Percentiles rank a stretch among this genome's conserved stretches.
These are phyloP conservation scores for Rotaria macrura DNA, from an alignment of 2,888 invertebrate species.

Conservation along the genomic window DNA sequence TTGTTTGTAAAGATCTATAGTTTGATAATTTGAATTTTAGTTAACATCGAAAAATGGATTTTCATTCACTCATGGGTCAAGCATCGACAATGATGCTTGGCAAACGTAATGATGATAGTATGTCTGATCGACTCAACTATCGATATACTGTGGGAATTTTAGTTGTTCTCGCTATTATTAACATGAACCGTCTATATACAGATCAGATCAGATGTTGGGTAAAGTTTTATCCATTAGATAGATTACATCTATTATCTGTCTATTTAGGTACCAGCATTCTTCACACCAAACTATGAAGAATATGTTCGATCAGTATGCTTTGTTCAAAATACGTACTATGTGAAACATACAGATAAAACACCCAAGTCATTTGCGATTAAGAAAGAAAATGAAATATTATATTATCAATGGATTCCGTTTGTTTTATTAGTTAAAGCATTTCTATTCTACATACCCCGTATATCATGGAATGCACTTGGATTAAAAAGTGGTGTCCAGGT, in stretches of 20 bases:
- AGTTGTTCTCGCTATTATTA: background rate
- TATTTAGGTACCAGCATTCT: slow-evolving; percentile 36
- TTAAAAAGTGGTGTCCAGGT: slow-evolving; percentile 25
- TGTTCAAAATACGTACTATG: slow-evolving; percentile 37
- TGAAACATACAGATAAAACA: slow-evolving; percentile 25
- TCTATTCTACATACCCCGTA: slow-evolving; percentile 30
- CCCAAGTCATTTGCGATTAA: slow-evolving; percentile 13
- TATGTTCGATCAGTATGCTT: slow-evolving; percentile 37
- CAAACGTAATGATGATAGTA: slow-evolving; percentile 14
- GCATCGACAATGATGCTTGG: background rate
- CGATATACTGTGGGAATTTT: background rate
- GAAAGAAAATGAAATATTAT: slow-evolving; percentile 24
- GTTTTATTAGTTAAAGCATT: slow-evolving; percentile 30
- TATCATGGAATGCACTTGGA: slow-evolving; percentile 25
- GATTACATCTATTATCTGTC: no score
- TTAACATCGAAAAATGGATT: background rate
- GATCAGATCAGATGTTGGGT: slow-evolving; percentile 15
- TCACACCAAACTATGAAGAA: slow-evolving; percentile 37
- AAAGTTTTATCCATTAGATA: no score
- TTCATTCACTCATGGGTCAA: background rate
- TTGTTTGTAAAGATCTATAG: no score
- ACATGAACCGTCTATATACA: background rate
- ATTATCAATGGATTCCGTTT: slow-evolving; percentile 34
- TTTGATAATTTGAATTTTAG: no score
- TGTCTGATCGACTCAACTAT: background rate